These are phyloP conservation scores for Drosophila nigromelanica DNA, from an alignment of 1,140 invertebrate genomes.

Conservation along the genomic window DNA sequence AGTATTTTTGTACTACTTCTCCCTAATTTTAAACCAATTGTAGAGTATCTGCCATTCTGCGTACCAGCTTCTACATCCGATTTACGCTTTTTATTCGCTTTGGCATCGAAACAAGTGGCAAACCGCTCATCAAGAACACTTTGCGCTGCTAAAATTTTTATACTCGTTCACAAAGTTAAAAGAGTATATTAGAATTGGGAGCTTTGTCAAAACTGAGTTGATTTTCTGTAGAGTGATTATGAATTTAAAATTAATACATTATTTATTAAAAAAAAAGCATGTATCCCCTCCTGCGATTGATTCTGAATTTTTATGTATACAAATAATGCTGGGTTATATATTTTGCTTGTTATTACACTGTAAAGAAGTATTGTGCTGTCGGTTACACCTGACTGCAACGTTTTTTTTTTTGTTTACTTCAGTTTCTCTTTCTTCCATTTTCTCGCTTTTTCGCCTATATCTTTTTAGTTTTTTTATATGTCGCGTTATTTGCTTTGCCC, in stretches of 20 bases:
- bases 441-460: background rate
- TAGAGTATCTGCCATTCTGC: background rate
- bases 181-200: no score
- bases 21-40: background rate
- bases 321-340: no score
- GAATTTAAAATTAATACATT: no score
- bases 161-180: background rate
- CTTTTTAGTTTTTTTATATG: background rate
- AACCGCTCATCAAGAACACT: slow-evolving; percentile 43
- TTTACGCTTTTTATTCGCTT: background rate
- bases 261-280: no score
- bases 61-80: no score
- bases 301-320: no score
- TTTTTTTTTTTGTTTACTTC: background rate
- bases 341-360: no score
- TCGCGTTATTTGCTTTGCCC: slow-evolving; percentile 14
- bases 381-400: background rate
- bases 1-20: no score
- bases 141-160: slow-evolving; percentile 27
- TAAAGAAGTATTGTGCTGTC: no score
- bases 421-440: background rate
- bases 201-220: no score
- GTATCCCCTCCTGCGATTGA: no score
- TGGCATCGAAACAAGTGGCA: slow-evolving; percentile 11
- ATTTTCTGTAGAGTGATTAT: no score